phyloP scores from a whole-genome alignment of 2,888 invertebrate genomes.

The Dicyrtoma fusca region DNA sequence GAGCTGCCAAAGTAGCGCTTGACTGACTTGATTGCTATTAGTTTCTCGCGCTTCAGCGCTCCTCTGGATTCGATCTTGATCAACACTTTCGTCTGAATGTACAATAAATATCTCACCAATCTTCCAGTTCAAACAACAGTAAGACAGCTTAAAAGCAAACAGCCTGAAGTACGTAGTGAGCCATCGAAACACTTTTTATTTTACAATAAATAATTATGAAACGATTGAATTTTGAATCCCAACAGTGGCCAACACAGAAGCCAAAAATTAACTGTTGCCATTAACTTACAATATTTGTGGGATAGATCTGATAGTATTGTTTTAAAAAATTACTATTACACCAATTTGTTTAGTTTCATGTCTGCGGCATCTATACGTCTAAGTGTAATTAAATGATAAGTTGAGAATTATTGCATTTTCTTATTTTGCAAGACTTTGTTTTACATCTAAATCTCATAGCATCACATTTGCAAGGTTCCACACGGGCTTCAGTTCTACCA shows the following conservation, averaged over 20 bases:
- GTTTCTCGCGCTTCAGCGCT: neutral
- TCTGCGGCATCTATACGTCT: no score
- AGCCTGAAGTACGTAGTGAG: neutral
- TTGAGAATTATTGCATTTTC: no score
- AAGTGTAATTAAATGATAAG: no score
- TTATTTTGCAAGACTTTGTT: no score
- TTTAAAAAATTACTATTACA: no score
- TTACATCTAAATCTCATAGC: no score
- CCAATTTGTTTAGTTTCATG: no score
- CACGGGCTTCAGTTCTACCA: no score
- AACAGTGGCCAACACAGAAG: neutral
- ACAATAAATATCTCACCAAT: no score
- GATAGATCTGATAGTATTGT: constrained; percentile 6
- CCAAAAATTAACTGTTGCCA: constrained; percentile 5
- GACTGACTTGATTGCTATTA: neutral
- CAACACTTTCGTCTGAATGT: no score
- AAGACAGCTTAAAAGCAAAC: neutral
- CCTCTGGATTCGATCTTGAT: no score
- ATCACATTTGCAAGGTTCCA: no score
- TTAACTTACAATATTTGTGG: neutral
- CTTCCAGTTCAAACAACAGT: neutral
- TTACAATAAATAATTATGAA: neutral
- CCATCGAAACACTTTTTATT: neutral
- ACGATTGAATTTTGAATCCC: neutral
- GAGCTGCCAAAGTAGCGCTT: neutral